phyloP scores from a whole-genome alignment of 2,797 vertebrate genomes.

The Cossypha caffra region DNA sequence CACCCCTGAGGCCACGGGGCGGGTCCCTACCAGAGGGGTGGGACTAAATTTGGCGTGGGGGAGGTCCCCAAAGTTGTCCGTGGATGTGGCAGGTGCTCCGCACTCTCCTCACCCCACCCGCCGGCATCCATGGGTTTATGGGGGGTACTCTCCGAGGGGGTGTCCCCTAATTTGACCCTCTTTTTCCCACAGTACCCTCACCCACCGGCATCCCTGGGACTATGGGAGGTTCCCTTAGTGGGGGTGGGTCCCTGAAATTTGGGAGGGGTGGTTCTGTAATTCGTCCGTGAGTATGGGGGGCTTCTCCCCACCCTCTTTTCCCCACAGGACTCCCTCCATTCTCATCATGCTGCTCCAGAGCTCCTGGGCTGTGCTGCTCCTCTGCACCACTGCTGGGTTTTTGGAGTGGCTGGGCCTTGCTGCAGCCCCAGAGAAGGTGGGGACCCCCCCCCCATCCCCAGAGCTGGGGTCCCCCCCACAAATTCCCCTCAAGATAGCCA shows the following conservation, averaged over 20 bases:
- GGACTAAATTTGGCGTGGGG: not conserved
- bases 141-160: rapidly evolving
- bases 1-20: rapidly evolving
- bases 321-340: not conserved
- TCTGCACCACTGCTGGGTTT: rapidly evolving
- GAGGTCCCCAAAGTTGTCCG: not conserved
- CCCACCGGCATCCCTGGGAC: too few relatives aligned
- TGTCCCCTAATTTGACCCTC: not conserved
- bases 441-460: not conserved
- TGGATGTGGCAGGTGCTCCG: not conserved
- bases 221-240: rapidly evolving
- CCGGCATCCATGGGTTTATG: not conserved
- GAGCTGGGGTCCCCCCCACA: not conserved
- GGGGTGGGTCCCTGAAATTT: not conserved
- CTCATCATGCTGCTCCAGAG: not conserved
- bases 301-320: not conserved
- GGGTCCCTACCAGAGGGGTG: not conserved
- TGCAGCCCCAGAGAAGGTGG: not conserved
- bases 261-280: not conserved
- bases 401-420: not conserved
- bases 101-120: too few relatives aligned
- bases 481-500: constrained; percentile 69
- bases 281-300: not conserved
- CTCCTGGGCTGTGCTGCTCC: not conserved
- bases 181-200: not conserved